These are phyloP conservation scores for Luffia ferchaultella DNA, from an alignment of 2,888 invertebrate species.

Conservation along the genomic window DNA sequence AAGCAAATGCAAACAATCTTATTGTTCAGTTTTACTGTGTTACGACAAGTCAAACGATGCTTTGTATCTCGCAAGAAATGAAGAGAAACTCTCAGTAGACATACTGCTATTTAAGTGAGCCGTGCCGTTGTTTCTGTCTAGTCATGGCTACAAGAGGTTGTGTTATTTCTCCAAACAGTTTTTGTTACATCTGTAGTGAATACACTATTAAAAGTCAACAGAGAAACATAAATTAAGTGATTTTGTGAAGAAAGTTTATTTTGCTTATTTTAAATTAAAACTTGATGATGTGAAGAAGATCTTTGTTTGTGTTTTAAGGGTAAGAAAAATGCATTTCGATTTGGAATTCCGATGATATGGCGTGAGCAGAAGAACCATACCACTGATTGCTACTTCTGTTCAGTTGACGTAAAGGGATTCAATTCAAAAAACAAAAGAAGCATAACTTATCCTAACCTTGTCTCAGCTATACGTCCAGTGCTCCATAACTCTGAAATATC, in stretches of 20 bases:
- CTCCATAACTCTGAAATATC: neutral
- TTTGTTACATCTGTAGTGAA: conserved; percentile 1
- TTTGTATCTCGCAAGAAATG: neutral
- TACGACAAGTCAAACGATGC: too few species aligned
- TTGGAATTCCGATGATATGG: conserved; percentile 1
- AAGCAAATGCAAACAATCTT: too few species aligned
- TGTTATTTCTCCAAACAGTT: conserved; percentile 1
- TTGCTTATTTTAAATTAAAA: neutral
- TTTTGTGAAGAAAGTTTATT: conserved; percentile 1
- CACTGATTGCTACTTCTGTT: conserved; percentile 1
- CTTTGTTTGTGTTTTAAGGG: neutral
- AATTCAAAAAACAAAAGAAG: neutral
- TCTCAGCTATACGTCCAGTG: conserved; percentile 1
- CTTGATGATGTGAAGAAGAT: neutral
- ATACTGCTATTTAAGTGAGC: neutral
- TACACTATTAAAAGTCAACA: neutral
- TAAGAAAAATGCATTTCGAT: neutral
- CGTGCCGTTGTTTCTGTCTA: neutral
- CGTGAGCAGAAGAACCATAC: conserved; percentile 2
- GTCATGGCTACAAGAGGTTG: neutral
- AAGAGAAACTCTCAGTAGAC: neutral
- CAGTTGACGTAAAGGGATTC: conserved; percentile 1
- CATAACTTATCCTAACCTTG: conserved; percentile 1
- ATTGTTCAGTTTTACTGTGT: too few species aligned
- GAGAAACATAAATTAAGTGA: conserved; percentile 3